Percentiles rank a stretch among this genome's conserved stretches.
Conservation (phyloP, 1,140 invertebrate genomes). For the Panulirus ornatus region DNA sequence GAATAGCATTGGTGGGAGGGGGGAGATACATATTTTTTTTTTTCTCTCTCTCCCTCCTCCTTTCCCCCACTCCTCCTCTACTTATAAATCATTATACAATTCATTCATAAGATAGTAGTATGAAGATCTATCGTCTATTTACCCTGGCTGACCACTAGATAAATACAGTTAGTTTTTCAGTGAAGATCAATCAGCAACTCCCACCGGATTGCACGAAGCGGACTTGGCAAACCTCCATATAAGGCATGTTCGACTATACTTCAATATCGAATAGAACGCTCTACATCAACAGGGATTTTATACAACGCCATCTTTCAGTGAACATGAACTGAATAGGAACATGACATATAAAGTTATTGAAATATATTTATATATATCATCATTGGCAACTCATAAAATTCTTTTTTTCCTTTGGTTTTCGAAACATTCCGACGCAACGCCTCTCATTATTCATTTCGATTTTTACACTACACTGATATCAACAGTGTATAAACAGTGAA, state of each 20-base stretch:
- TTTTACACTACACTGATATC: not conserved
- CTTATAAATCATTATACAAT: not conserved
- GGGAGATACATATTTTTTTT: too few relatives aligned
- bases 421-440: not conserved
- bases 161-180: not conserved
- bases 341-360: not conserved
- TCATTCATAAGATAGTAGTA: not conserved
- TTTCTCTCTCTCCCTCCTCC: not conserved
- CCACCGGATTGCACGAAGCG: constrained; percentile 1
- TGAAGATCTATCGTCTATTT: not conserved
- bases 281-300: not conserved
- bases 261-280: not conserved
- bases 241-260: not conserved
- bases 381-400: not conserved
- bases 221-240: constrained; percentile 40
- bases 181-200: not conserved
- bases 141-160: too few relatives aligned
- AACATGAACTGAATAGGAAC: not conserved
- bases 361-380: too few relatives aligned
- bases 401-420: not conserved
- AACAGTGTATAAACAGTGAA: not conserved
- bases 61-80: not conserved
- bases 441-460: not conserved
- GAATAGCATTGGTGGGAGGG: not conserved
- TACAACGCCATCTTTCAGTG: not conserved